A percentile compares a stretch with the other conserved stretches of the same genome.
Conservation (phyloP, 1,140 invertebrate genomes). For the Anastrepha obliqua region DNA sequence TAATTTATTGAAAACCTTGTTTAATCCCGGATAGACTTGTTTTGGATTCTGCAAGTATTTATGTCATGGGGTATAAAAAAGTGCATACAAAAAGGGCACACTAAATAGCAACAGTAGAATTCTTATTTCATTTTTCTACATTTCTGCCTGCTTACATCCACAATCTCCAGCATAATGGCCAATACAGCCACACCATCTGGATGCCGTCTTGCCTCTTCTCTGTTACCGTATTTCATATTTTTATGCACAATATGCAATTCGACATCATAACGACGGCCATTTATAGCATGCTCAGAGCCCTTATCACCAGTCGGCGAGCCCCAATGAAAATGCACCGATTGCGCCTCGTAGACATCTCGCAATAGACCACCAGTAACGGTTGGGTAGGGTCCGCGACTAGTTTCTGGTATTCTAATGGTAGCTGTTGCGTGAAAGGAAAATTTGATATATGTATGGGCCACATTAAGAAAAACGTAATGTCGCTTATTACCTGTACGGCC, state of each 20-base stretch:
- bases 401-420: conserved; percentile 60
- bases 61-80: too few relatives aligned
- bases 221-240: conserved; percentile 81
- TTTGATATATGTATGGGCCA: too few relatives aligned
- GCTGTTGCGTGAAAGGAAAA: conserved; percentile 26
- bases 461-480: too few relatives aligned
- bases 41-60: conserved; percentile 19
- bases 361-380: conserved; percentile 60
- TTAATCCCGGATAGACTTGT: not conserved
- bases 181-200: conserved; percentile 81
- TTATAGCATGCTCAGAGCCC: conserved; percentile 76
- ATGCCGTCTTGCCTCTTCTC: conserved; percentile 79
- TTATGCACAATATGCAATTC: conserved; percentile 92
- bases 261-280: conserved; percentile 79
- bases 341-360: conserved; percentile 72
- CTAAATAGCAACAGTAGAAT: not conserved
- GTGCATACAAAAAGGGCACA: too few relatives aligned
- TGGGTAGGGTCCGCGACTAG: conserved; percentile 56
- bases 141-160: conserved; percentile 57
- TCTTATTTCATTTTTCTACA: not conserved
- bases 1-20: conserved; percentile 52
- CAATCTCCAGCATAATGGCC: conserved; percentile 65
- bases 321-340: conserved; percentile 78
- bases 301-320: conserved; percentile 69
- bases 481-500: conserved; percentile 59